phyloP scores from a whole-genome alignment of 2,797 vertebrate genomes.

The Rhadinocentrus ornatus region DNA sequence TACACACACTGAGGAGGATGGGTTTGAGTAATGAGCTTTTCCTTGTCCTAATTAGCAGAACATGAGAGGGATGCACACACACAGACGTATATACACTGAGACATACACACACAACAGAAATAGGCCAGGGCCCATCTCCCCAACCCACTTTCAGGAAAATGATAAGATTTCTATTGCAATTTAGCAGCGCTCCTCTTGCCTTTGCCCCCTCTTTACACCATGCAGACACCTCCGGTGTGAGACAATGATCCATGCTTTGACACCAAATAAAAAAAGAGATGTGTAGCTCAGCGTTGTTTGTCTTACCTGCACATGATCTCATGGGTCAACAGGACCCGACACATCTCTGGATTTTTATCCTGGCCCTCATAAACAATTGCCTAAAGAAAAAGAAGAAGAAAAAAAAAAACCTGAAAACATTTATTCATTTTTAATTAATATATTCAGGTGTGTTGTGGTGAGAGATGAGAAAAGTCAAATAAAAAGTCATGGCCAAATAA shows the following conservation, averaged over 20 bases:
- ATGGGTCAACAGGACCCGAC: conserved; percentile 94
- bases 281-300: conserved; percentile 1
- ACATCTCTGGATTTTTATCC: conserved; percentile 99
- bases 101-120: conserved; percentile 76
- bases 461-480: conserved; percentile 35
- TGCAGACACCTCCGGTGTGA: conserved; percentile 33
- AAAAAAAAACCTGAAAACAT: conserved; percentile 15
- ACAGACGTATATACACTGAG: conserved; percentile 44
- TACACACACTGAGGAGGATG: conserved; percentile 85
- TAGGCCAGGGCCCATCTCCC: conserved; percentile 79
- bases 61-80: conserved; percentile 77
- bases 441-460: conserved; percentile 19
- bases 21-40: conserved; percentile 86
- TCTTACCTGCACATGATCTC: conserved; percentile 98
- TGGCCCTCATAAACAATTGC: conserved; percentile 96
- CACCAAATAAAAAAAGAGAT: conserved; percentile 2
- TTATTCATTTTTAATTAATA: conserved; percentile 2
- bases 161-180: conserved; percentile 85
- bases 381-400: conserved; percentile 72
- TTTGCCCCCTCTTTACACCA: conserved; percentile 53
- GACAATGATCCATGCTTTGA: conserved; percentile 23
- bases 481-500: conserved; percentile 37
- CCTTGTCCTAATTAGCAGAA: conserved; percentile 85
- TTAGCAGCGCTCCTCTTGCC: conserved; percentile 66
- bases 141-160: conserved; percentile 84